A percentile compares a stretch with the other conserved stretches of the same genome.
Evolutionary conservation across 2,797 vertebrate genomes (phyloP).

Genomic region (Vultur gryphus): DNA sequence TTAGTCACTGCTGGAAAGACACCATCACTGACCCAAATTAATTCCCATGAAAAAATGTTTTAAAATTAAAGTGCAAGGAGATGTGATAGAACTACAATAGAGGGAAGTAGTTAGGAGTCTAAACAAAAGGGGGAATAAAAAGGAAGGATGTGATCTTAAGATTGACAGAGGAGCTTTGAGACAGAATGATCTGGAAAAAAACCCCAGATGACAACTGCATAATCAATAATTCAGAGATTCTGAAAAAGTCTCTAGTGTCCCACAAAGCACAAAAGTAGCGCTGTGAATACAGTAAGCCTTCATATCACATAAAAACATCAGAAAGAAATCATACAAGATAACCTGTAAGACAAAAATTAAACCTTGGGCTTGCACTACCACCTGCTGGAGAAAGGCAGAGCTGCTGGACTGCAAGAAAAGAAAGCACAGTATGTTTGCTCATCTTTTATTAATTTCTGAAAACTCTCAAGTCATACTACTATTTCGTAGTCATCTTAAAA

Average conservation of each 20-base stretch:
- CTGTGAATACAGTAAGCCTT: neutral
- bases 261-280: neutral
- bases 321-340: neutral
- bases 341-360: neutral
- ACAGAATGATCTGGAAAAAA: neutral
- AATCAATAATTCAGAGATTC: neutral
- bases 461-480: neutral
- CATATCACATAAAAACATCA: neutral
- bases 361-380: neutral
- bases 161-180: neutral
- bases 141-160: neutral
- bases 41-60: neutral
- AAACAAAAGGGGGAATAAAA: neutral
- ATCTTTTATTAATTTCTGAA: neutral
- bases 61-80: neutral
- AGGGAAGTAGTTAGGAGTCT: neutral
- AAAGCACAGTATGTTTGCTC: neutral
- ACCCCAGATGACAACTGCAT: accelerated
- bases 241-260: neutral
- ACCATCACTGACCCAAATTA: neutral
- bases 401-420: neutral
- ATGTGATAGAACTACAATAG: neutral
- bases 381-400: conserved; percentile 18
- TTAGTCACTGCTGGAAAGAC: neutral
- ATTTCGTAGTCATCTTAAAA: neutral